phyloP scores from a whole-genome alignment of 2,888 invertebrate genomes.

The Parnassius orleans region DNA sequence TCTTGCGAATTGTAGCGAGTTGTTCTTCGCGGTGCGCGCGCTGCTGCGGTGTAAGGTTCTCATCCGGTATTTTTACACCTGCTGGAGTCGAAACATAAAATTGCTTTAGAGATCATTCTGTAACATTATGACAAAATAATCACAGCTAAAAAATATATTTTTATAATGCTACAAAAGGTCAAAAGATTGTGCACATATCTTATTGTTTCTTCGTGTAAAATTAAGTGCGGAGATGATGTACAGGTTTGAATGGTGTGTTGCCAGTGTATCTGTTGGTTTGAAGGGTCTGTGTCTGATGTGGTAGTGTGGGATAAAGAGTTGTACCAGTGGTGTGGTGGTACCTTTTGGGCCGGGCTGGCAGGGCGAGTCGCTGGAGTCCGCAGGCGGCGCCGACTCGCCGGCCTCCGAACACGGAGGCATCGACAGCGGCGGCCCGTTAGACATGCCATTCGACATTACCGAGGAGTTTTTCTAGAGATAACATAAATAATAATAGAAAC shows the following conservation, averaged over 20 bases:
- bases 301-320: too few species aligned
- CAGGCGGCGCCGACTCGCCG: constrained; percentile 37
- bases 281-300: too few species aligned
- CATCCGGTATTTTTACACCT: constrained; percentile 95
- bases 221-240: too few species aligned
- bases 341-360: constrained; percentile 73
- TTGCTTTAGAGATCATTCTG: background rate
- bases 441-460: constrained; percentile 76
- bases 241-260: too few species aligned
- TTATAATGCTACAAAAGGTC: too few species aligned
- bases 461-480: constrained; percentile 70
- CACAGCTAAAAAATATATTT: too few species aligned
- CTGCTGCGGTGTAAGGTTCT: constrained; percentile 97
- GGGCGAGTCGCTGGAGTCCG: constrained; percentile 34
- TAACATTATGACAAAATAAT: background rate
- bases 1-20: constrained; percentile 93
- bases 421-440: constrained; percentile 63
- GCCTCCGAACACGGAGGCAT: constrained; percentile 61
- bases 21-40: constrained; percentile 96
- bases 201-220: too few species aligned
- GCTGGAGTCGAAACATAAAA: constrained; percentile 30
- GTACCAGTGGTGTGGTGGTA: constrained; percentile 29
- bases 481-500: too few species aligned
- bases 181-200: too few species aligned
- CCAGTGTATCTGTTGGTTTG: too few species aligned